phyloP scores from a whole-genome alignment of 2,113 vertebrate species.

The Boleophthalmus pectinirostris region DNA sequence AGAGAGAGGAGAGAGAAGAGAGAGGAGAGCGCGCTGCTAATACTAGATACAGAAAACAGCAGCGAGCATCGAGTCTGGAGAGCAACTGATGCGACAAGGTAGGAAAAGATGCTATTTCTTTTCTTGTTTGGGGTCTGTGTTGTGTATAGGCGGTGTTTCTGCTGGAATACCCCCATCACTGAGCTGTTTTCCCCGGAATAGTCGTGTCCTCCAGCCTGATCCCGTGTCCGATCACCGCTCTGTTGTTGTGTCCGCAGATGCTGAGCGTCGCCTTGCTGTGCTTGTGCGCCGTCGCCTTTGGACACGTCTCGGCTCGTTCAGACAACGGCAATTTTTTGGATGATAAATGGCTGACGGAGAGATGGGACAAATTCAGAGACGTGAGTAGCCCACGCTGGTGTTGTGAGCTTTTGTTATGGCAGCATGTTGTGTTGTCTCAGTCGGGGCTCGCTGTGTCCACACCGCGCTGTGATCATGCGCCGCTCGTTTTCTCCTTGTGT shows the following conservation, averaged over 20 bases:
- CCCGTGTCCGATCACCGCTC: slow-evolving; percentile 44
- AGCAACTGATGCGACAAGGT: slow-evolving; percentile 71
- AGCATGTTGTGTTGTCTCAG: slow-evolving; percentile 29
- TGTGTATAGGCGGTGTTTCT: not conserved
- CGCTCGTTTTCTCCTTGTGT: slow-evolving; percentile 55
- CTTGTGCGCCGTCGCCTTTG: slow-evolving; percentile 82
- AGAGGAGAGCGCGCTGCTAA: slow-evolving; percentile 45
- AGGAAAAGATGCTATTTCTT: slow-evolving; percentile 22
- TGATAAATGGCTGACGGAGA: slow-evolving; percentile 92
- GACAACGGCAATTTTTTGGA: slow-evolving; percentile 95
- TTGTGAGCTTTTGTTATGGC: not conserved
- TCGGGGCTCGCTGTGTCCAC: slow-evolving; percentile 10
- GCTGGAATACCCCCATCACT: not conserved
- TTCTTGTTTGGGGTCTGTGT: not conserved
- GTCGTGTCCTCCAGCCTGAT: slow-evolving; percentile 29
- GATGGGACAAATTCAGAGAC: slow-evolving; percentile 97
- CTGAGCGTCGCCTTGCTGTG: slow-evolving; percentile 82
- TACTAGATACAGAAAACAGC: slow-evolving; percentile 63
- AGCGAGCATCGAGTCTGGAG: slow-evolving; percentile 58
- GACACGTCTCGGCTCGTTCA: slow-evolving; percentile 81
- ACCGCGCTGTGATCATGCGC: slow-evolving; percentile 63
- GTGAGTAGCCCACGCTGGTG: slow-evolving; percentile 77
- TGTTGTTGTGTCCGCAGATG: slow-evolving; percentile 86
- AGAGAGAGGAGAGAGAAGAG: slow-evolving; percentile 46
- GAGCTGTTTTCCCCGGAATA: slow-evolving; percentile 4